These are phyloP conservation scores for Riptortus pedestris DNA, from an alignment of 1,140 invertebrate species.

Conservation along the genomic window DNA sequence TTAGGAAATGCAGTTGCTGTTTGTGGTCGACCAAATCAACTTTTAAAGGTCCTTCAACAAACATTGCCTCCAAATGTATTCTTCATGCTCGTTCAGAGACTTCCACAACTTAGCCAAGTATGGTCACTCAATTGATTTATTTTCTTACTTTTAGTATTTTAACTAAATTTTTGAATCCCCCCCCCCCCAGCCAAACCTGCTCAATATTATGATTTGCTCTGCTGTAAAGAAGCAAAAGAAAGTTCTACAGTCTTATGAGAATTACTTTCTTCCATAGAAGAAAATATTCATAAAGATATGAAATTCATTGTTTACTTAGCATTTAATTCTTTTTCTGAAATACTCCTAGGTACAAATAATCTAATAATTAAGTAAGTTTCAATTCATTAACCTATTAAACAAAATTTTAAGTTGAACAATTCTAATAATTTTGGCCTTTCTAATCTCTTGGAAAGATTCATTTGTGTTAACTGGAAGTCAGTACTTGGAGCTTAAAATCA, in stretches of 20 bases:
- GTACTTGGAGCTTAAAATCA: no score
- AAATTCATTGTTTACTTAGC: no score
- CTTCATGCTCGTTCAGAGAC: conserved; percentile 69
- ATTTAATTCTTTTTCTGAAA: no score
- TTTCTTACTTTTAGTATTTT: background rate
- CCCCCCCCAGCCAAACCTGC: background rate
- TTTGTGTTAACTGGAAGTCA: no score
- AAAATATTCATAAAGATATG: no score
- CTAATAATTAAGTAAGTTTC: no score
- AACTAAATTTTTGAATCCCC: background rate
- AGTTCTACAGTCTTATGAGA: background rate
- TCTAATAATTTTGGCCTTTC: no score
- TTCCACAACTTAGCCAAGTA: conserved; percentile 55
- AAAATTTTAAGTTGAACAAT: no score
- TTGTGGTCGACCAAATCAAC: conserved; percentile 85
- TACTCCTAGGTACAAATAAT: no score
- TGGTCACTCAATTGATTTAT: background rate
- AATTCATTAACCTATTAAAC: no score
- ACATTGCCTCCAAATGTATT: conserved; percentile 87
- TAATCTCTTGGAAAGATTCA: no score
- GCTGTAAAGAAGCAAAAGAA: background rate
- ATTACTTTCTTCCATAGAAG: no score
- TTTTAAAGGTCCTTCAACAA: conserved; percentile 84
- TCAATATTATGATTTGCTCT: background rate
- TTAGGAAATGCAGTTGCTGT: conserved; percentile 90